Conservation (phyloP, 2,113 vertebrate genomes). For the Stegastes partitus region DNA sequence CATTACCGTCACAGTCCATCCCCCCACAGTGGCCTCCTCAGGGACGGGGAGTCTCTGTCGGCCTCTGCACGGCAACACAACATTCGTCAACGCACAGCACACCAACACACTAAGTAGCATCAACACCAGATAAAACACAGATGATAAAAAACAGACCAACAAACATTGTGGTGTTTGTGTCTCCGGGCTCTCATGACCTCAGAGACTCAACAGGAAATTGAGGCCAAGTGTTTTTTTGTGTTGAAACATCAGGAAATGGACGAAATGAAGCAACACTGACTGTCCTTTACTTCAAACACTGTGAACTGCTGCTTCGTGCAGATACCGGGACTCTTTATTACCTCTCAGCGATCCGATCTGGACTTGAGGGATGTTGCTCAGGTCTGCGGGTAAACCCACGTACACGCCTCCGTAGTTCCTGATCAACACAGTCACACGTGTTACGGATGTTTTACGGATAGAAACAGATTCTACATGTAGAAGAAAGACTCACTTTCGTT, state of each 20-base stretch:
- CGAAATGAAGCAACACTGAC: too few relatives aligned
- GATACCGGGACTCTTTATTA: slow-evolving; percentile 15
- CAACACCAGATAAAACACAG: not conserved
- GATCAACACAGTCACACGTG: not conserved
- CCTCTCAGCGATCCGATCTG: slow-evolving; percentile 68
- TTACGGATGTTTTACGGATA: too few relatives aligned
- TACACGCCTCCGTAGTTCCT: slow-evolving; percentile 76
- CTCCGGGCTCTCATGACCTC: slow-evolving; percentile 68
- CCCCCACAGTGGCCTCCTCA: slow-evolving; percentile 71
- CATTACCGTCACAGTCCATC: slow-evolving; percentile 62
- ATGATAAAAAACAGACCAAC: not conserved
- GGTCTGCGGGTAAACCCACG: slow-evolving; percentile 66
- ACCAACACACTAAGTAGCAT: not conserved
- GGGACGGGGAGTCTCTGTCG: slow-evolving; percentile 38
- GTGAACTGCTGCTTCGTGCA: too few relatives aligned
- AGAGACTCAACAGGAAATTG: slow-evolving; percentile 67
- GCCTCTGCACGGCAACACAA: slow-evolving; percentile 52
- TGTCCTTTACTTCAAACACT: not conserved
- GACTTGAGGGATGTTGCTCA: slow-evolving; percentile 59
- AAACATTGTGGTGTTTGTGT: slow-evolving; percentile 8
- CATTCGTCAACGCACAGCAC: slow-evolving; percentile 51
- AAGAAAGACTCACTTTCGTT: slow-evolving; percentile 56
- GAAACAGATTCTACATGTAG: not conserved
- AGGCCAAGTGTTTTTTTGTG: slow-evolving; percentile 35
- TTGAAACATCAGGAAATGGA: not conserved